A percentile compares a stretch with the other conserved stretches of the same genome.
Conservation (phyloP, 1,140 invertebrate genomes). For the Megalopta genalis region DNA sequence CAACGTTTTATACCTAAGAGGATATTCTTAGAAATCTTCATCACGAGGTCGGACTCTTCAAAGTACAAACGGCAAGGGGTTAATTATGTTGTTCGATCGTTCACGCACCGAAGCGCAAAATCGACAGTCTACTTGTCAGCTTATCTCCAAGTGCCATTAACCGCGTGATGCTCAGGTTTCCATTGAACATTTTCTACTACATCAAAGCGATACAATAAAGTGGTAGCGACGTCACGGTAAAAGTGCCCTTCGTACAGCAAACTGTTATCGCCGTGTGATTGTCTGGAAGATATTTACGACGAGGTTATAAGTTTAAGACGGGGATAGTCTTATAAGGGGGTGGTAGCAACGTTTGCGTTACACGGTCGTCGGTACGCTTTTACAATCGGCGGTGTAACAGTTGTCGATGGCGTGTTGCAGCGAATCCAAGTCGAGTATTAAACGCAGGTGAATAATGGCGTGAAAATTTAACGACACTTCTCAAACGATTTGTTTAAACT, state of each 20-base stretch:
- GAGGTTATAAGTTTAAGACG: neutral
- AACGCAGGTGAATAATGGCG: neutral
- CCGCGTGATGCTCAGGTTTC: constrained; percentile 33
- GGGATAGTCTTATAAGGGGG: neutral
- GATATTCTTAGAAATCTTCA: no score
- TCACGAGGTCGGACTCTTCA: no score
- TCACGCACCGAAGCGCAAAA: neutral
- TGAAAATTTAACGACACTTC: constrained; percentile 5
- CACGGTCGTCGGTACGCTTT: neutral
- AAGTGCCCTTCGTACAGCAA: constrained; percentile 34
- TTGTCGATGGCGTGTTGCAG: neutral
- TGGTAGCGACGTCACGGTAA: constrained; percentile 9
- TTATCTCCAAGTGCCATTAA: constrained; percentile 57
- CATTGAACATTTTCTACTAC: constrained; percentile 39
- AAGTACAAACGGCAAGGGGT: no score
- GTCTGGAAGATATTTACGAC: neutral
- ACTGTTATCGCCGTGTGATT: neutral
- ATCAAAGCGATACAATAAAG: constrained; percentile 24
- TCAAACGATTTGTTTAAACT: constrained; percentile 15
- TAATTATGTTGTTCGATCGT: no score
- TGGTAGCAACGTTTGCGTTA: no score
- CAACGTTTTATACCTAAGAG: no score
- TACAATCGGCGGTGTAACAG: neutral
- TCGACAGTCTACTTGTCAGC: neutral
- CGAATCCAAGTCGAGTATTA: neutral